Conservation (phyloP, 2,113 vertebrate species). For the Polyodon spathula region DNA sequence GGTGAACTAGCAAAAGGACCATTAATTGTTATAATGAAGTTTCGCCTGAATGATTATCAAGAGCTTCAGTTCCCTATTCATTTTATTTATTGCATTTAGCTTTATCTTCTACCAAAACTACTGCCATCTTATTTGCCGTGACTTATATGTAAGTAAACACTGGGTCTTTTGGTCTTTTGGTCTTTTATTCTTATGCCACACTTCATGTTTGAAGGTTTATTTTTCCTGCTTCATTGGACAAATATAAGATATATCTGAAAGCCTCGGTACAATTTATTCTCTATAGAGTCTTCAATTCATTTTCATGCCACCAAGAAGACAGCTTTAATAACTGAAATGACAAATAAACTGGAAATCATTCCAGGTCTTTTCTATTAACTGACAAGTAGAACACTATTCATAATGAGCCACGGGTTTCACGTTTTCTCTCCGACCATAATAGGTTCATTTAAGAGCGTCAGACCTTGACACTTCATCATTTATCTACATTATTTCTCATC, state of each 20-base stretch:
- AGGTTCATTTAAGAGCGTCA: conserved; percentile 83
- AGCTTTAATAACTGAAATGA: conserved; percentile 87
- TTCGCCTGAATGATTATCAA: conserved; percentile 50
- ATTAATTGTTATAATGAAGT: conserved; percentile 66
- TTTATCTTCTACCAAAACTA: conserved; percentile 29
- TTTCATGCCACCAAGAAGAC: conserved; percentile 78
- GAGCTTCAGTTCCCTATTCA: conserved; percentile 43
- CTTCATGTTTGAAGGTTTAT: conserved; percentile 67
- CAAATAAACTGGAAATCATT: conserved; percentile 86
- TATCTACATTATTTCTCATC: conserved; percentile 88
- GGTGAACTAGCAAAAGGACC: conserved; percentile 54
- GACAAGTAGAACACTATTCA: conserved; percentile 80
- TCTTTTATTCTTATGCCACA: conserved; percentile 50
- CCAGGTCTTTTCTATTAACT: conserved; percentile 80
- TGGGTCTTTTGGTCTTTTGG: conserved; percentile 15
- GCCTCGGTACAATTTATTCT: conserved; percentile 77
- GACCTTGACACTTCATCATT: conserved; percentile 83
- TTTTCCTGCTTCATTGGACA: conserved; percentile 75
- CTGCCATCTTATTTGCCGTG: conserved; percentile 43
- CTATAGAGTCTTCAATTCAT: conserved; percentile 77
- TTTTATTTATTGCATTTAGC: conserved; percentile 44
- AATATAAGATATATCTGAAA: conserved; percentile 77
- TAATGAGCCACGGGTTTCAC: conserved; percentile 81
- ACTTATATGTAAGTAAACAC: conserved; percentile 43
- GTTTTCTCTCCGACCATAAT: conserved; percentile 80